A percentile compares a stretch with the other conserved stretches of the same genome.
These are phyloP conservation scores for Drosophila triauraria DNA, from an alignment of 1,140 invertebrate species.

Conservation along the genomic window DNA sequence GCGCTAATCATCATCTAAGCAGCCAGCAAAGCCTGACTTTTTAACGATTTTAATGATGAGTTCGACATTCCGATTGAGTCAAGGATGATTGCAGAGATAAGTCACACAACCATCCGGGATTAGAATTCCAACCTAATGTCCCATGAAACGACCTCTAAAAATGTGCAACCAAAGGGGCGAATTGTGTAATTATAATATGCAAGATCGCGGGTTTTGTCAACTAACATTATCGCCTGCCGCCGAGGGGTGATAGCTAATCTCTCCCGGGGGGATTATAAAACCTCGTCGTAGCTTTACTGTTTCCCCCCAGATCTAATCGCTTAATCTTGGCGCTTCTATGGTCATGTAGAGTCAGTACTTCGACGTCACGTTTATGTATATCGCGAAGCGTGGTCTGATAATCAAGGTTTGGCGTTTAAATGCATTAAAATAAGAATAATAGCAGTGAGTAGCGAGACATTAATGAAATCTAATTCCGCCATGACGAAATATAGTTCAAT, in stretches of 20 bases:
- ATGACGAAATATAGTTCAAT: constrained; percentile 6
- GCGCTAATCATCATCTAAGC: background rate
- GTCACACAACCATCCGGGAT: constrained; percentile 10
- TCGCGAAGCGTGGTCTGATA: constrained; percentile 1
- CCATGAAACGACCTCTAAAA: constrained; percentile 79
- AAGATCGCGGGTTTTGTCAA: constrained; percentile 25
- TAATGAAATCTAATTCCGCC: background rate
- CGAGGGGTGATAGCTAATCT: constrained; percentile 38
- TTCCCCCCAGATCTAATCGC: constrained; percentile 11
- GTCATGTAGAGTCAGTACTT: constrained; percentile 7
- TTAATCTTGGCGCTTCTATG: constrained; percentile 12
- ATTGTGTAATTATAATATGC: constrained; percentile 46
- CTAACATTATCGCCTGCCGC: constrained; percentile 14
- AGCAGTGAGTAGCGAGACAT: background rate
- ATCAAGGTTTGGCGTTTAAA: constrained; percentile 11
- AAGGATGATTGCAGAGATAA: constrained; percentile 58
- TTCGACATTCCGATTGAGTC: constrained; percentile 26
- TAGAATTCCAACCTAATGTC: constrained; percentile 56
- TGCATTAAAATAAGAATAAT: background rate
- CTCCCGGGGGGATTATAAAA: constrained; percentile 5
- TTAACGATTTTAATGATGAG: constrained; percentile 43
- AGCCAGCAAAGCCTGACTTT: constrained; percentile 30
- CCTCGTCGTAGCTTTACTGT: constrained; percentile 9
- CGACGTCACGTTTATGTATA: constrained; percentile 13
- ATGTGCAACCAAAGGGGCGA: constrained; percentile 21